These are phyloP conservation scores for Boleophthalmus pectinirostris DNA, from an alignment of 2,113 vertebrate genomes.

Conservation along the genomic window DNA sequence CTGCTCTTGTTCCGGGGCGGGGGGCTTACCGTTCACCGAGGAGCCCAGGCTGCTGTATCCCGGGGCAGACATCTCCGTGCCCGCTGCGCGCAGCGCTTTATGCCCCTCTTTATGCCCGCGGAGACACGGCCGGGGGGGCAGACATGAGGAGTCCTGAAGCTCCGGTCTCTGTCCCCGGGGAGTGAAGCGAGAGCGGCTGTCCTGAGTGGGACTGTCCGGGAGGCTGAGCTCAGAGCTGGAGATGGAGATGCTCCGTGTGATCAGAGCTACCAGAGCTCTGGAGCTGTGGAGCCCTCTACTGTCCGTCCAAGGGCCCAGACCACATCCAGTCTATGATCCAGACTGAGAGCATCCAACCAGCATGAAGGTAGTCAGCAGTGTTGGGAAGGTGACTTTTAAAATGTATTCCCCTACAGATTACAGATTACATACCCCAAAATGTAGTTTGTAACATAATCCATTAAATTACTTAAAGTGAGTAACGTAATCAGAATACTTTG, in stretches of 20 bases:
- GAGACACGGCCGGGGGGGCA: constrained; percentile 13
- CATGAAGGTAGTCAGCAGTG: too few species aligned
- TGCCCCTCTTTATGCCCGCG: constrained; percentile 29
- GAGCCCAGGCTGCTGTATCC: constrained; percentile 67
- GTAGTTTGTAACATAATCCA: too few species aligned
- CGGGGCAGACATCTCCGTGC: constrained; percentile 79
- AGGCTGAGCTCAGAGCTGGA: background rate
- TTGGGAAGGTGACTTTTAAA: too few species aligned
- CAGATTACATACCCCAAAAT: too few species aligned
- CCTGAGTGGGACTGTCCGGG: constrained; percentile 22
- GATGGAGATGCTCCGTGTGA: background rate
- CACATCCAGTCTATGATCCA: too few species aligned
- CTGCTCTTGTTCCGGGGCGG: background rate
- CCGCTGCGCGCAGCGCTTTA: too few species aligned
- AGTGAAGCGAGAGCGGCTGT: constrained; percentile 1
- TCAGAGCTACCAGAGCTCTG: background rate
- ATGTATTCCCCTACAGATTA: too few species aligned
- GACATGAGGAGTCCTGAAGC: constrained; percentile 34
- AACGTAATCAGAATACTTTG: too few species aligned
- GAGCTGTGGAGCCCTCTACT: background rate
- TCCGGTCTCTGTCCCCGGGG: constrained; percentile 39
- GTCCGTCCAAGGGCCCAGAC: background rate
- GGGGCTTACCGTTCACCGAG: constrained; percentile 61
- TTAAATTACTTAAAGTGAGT: too few species aligned
- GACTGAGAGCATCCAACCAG: too few species aligned